Evolutionary conservation across 1,140 invertebrate species (phyloP).

Genomic region (Pentalonia nigronervosa): DNA sequence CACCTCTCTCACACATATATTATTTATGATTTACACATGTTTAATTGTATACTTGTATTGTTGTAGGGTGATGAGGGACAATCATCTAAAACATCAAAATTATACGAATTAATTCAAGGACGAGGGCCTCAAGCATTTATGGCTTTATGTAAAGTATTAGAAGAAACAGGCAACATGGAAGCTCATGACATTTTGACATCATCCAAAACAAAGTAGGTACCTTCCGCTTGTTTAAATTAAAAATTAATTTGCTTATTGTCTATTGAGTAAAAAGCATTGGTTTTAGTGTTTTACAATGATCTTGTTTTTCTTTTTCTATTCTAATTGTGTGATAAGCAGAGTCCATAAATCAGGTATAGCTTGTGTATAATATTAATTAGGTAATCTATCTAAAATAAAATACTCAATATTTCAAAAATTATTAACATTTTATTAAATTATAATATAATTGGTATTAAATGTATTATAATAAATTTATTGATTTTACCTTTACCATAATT

Average conservation of each 20-base stretch:
- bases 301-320: not conserved
- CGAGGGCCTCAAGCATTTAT: conserved; percentile 50
- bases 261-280: not conserved
- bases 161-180: conserved; percentile 34
- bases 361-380: no score
- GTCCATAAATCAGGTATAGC: no score
- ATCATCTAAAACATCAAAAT: not conserved
- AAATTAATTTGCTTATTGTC: not conserved
- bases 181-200: conserved; percentile 31
- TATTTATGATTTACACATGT: not conserved
- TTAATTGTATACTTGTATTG: not conserved
- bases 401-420: no score
- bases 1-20: not conserved
- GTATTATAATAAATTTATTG: no score
- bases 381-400: no score
- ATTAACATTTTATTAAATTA: no score
- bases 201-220: not conserved
- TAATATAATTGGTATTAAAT: no score
- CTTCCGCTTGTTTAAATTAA: not conserved
- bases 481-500: no score
- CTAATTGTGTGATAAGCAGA: not conserved
- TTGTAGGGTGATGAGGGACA: not conserved
- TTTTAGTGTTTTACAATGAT: not conserved
- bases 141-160: not conserved
- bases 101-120: conserved; percentile 49